Conservation (phyloP, 2,113 vertebrate genomes). For the Zootoca vivipara region DNA sequence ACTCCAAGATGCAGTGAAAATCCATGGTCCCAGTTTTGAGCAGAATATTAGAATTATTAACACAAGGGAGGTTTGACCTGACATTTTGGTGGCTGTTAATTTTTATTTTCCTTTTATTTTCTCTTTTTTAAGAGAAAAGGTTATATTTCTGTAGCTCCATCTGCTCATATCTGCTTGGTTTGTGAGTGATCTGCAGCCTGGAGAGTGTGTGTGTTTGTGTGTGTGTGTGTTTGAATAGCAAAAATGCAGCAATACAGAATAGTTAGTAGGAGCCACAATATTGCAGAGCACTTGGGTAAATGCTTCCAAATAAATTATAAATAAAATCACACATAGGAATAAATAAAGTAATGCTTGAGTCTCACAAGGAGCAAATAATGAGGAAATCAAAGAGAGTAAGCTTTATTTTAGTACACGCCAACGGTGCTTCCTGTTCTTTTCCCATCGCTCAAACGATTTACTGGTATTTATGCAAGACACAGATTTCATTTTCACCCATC, state of each 20-base stretch:
- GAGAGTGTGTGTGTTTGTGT: background rate
- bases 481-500: conserved; percentile 13
- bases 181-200: background rate
- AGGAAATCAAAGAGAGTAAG: background rate
- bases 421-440: background rate
- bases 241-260: background rate
- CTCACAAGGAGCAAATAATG: background rate
- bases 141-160: background rate
- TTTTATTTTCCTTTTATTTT: conserved; percentile 2
- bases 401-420: background rate
- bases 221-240: background rate
- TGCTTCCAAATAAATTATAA: background rate
- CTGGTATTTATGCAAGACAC: conserved; percentile 10
- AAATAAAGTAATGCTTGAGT: background rate
- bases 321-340: background rate
- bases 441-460: background rate
- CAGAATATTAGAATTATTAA: conserved; percentile 23
- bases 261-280: background rate
- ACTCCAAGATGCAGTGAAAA: background rate
- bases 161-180: background rate
- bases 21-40: background rate
- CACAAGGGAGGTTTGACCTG: background rate
- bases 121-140: background rate
- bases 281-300: background rate
- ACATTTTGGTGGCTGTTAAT: background rate